Base-by-base conservation (phyloP, 2,888 invertebrate species). In the Drosophila emarginata region DNA sequence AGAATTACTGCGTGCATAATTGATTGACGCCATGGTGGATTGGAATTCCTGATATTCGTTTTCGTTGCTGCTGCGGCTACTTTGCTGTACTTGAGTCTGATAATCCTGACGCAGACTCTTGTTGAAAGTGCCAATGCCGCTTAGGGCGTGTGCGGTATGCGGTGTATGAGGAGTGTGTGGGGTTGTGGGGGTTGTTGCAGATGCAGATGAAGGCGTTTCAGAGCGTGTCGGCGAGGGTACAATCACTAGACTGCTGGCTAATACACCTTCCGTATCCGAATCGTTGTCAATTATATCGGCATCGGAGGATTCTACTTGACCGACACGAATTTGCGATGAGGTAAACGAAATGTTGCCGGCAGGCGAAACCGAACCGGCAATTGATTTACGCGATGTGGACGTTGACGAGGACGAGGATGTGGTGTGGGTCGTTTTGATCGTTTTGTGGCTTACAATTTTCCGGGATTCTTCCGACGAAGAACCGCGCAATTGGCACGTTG, bases 1-100 rank as follows among this genome's bases (percentile, higher is more conserved):
- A 87, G 95, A 95, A 90, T 95, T 95, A 92, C 95, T 96, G 90
- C 96, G 94, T 76, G 95, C 93, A 87, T 94, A 95, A 80, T 96
- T 95, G 92, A 95, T 94, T 89, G 94, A 94, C 53, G 94, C 93
- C 74, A 94, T 94, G 64, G 93, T 93, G 89, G 93, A 93, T 79
- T 95, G 95, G 90, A 96, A 91, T 79, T 91, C 91, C 61, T 90
- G 90, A 64, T 85, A 90, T 80, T 91, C 91, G 78, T 80, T 78
- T 63, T 82, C 78, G 77, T 83, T 85, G 72, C 69, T 85, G 72
- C 69, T 72, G 67, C 71, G 79, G 69, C 65, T 72, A 80, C 79
- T 86, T 89, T 86, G 76, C 73, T 68, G 59, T 54, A 80, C 69
- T 76, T 72, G 82, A 77, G 87, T 88, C 85, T 88, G 89, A 79